phyloP scores from a whole-genome alignment of 2,888 invertebrate species.

The Linyphia triangularis region DNA sequence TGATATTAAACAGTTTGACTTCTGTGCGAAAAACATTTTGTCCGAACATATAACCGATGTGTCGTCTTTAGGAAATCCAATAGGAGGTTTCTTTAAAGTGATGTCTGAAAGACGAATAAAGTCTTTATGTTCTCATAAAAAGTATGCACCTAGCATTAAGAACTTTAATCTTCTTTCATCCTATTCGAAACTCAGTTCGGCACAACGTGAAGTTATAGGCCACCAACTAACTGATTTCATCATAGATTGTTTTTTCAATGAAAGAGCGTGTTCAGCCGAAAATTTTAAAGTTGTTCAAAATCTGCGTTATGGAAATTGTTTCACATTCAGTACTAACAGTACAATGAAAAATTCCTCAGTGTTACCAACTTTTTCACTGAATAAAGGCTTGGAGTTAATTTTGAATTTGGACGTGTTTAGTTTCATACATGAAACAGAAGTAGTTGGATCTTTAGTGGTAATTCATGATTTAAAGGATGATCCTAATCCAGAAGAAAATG shows the following conservation, averaged over 20 bases:
- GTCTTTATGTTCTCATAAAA: not conserved
- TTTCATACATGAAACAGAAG: not conserved
- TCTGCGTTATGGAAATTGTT: slow-evolving; percentile 24
- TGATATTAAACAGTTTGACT: not conserved
- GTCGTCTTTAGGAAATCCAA: not conserved
- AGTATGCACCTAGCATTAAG: not conserved
- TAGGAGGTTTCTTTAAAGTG: not conserved
- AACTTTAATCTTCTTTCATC: not conserved
- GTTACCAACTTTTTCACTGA: no score
- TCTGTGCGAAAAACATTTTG: not conserved
- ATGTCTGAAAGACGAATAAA: slow-evolving; percentile 10
- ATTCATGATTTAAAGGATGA: slow-evolving; percentile 20
- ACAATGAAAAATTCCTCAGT: no score
- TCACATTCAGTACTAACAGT: slow-evolving; percentile 22
- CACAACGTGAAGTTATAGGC: not conserved
- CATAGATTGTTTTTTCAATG: not conserved
- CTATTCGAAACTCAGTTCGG: not conserved
- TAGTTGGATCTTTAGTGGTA: not conserved
- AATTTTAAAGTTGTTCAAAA: not conserved
- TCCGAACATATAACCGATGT: not conserved
- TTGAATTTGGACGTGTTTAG: not conserved
- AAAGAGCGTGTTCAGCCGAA: not conserved
- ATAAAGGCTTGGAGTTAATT: not conserved
- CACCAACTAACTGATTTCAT: not conserved
- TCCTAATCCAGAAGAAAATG: slow-evolving; percentile 33